These are phyloP conservation scores for Euproctis similis DNA, from an alignment of 2,888 invertebrate species.

Conservation along the genomic window DNA sequence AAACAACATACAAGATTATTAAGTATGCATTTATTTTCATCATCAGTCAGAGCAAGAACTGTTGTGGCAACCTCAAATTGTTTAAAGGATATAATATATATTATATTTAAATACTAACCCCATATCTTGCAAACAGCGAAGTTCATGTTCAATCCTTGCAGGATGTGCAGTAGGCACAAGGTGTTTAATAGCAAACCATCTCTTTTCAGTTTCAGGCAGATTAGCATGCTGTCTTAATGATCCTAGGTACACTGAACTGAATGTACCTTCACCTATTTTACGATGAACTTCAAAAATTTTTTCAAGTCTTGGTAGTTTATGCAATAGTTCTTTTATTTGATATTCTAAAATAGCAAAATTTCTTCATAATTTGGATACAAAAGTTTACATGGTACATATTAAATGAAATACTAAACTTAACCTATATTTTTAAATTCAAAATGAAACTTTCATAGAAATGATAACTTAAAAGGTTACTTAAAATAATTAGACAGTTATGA, in stretches of 20 bases:
- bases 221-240: slow-evolving; percentile 71
- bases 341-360: slow-evolving; percentile 47
- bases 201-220: slow-evolving; percentile 55
- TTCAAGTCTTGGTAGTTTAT: slow-evolving; percentile 76
- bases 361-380: too few species aligned
- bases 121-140: slow-evolving; percentile 85
- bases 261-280: slow-evolving; percentile 89
- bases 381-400: too few species aligned
- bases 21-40: too few species aligned
- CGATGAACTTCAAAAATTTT: slow-evolving; percentile 80
- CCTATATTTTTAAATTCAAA: too few species aligned
- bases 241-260: slow-evolving; percentile 90
- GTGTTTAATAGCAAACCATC: slow-evolving; percentile 89
- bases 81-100: too few species aligned
- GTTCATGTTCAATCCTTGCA: slow-evolving; percentile 85
- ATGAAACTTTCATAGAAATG: too few species aligned
- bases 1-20: too few species aligned
- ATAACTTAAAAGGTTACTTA: too few species aligned
- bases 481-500: too few species aligned
- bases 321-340: slow-evolving; percentile 59
- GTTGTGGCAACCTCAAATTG: too few species aligned
- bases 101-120: slow-evolving; percentile 70
- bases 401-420: too few species aligned
- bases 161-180: slow-evolving; percentile 92
- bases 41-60: too few species aligned